Evolutionary conservation across 2,797 vertebrate genomes (phyloP), one percentile per base, ranked within the genome.

Genomic region (Chelon labrosus): DNA sequence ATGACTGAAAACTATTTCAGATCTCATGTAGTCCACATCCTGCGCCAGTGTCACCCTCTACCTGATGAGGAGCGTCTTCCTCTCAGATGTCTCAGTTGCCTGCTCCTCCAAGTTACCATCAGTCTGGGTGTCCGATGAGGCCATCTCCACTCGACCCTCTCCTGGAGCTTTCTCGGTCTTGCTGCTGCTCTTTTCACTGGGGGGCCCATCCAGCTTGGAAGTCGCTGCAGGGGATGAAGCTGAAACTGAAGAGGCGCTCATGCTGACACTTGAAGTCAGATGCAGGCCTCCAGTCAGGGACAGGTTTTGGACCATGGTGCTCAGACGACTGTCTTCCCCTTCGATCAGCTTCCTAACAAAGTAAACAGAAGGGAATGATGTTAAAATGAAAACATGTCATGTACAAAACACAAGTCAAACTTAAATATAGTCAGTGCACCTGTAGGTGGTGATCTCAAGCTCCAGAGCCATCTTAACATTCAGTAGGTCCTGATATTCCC

Each of bases 391-490:
- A 16, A 10, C 12, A 12, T 17, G 20, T 3, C 12, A 3, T 14
- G 38, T 20, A 20, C 0, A 35, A 46, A 66, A 22, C 22, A 22
- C 22, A 22, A 22, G 16, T 7, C 14, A 27, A 22, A 5, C 6
- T 3, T 37, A 27, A 14, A 17, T 17, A 14, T 14, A 22, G 37
- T 64, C 31, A 22, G 19, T 68, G 83, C 75, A 96, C 94, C 94
- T 95, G 89, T 95, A 96, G 66, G 96, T 94, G 75, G 83, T 90
- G 75, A 96, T 95, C 87, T 96, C 95, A 67, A 95, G 91, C 75
- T 96, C 95, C 51, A 96, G 85, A 35, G 94, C 89, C 95, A 96
- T 95, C 85, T 96, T 96, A 7, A 92, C 63, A 22, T 95, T 95
- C 11, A 95, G 90, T 39, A 95, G 89, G 10, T 95, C 91, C 84